A percentile compares a stretch with the other conserved stretches of the same genome.
Conservation (phyloP, 2,797 vertebrate species). For the Typhlichthys subterraneus region DNA sequence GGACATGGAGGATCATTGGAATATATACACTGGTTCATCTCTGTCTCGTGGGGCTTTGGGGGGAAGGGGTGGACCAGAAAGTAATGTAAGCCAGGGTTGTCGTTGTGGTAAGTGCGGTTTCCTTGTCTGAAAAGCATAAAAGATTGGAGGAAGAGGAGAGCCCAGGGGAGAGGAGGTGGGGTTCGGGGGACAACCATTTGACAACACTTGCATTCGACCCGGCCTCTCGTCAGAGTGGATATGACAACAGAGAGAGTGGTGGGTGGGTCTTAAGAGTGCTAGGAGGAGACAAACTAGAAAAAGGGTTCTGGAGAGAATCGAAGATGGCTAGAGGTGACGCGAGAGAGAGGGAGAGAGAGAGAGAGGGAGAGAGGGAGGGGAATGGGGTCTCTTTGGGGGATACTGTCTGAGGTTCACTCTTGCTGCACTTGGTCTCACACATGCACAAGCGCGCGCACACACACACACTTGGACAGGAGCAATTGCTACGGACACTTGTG, state of each 20-base stretch:
- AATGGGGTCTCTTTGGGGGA: constrained; percentile 27
- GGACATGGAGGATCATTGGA: too few relatives aligned
- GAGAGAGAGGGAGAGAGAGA: constrained; percentile 7
- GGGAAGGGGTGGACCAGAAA: too few relatives aligned
- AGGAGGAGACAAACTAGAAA: too few relatives aligned
- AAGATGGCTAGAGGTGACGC: background rate
- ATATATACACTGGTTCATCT: background rate
- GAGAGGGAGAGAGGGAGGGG: background rate
- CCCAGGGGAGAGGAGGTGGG: constrained; percentile 49
- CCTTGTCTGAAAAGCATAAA: constrained; percentile 54
- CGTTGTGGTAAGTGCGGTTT: constrained; percentile 55
- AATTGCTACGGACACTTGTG: constrained; percentile 55
- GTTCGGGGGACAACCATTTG: constrained; percentile 9
- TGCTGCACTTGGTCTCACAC: constrained; percentile 30
- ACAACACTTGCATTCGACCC: constrained; percentile 50
- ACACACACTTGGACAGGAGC: constrained; percentile 23
- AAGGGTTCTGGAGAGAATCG: too few relatives aligned
- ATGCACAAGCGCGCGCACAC: constrained; percentile 15
- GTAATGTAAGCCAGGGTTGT: constrained; percentile 50
- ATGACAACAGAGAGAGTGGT: constrained; percentile 9
- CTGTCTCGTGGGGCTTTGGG: background rate
- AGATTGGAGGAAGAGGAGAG: constrained; percentile 4
- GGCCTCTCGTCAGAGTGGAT: constrained; percentile 52
- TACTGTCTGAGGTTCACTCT: constrained; percentile 37
- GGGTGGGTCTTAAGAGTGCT: too few relatives aligned